phyloP scores from a whole-genome alignment of 1,140 invertebrate species.

The Andricus grossulariae region DNA sequence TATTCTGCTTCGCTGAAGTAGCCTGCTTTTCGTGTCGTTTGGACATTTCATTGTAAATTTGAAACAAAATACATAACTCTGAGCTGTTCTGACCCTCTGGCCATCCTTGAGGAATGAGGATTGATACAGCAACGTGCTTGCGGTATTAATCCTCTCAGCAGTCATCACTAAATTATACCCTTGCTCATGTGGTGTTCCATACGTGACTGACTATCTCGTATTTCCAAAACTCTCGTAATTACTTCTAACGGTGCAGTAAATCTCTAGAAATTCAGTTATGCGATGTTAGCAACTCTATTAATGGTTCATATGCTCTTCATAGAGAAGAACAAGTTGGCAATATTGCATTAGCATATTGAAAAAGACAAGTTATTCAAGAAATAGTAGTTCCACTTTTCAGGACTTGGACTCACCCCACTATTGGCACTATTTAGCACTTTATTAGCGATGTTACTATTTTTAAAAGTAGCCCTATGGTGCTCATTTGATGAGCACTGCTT shows the following conservation, averaged over 20 bases:
- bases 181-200: not conserved
- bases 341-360: not conserved
- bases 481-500: too few relatives aligned
- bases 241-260: not conserved
- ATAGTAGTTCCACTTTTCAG: too few relatives aligned
- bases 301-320: not conserved
- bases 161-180: slow-evolving; percentile 22
- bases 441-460: too few relatives aligned
- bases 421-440: too few relatives aligned
- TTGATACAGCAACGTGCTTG: slow-evolving; percentile 22
- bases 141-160: slow-evolving; percentile 7
- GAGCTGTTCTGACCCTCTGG: not conserved
- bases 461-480: too few relatives aligned
- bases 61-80: not conserved
- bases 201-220: slow-evolving; percentile 18
- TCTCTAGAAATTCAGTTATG: not conserved
- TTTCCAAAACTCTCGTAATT: slow-evolving; percentile 19
- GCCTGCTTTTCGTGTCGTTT: not conserved
- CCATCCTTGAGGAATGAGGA: not conserved
- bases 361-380: not conserved
- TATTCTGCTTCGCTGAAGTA: not conserved
- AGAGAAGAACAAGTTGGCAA: not conserved
- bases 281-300: not conserved
- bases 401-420: too few relatives aligned
- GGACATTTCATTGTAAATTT: not conserved